phyloP scores from a whole-genome alignment of 2,113 vertebrate genomes.

The Phrynocephalus versicolor region DNA sequence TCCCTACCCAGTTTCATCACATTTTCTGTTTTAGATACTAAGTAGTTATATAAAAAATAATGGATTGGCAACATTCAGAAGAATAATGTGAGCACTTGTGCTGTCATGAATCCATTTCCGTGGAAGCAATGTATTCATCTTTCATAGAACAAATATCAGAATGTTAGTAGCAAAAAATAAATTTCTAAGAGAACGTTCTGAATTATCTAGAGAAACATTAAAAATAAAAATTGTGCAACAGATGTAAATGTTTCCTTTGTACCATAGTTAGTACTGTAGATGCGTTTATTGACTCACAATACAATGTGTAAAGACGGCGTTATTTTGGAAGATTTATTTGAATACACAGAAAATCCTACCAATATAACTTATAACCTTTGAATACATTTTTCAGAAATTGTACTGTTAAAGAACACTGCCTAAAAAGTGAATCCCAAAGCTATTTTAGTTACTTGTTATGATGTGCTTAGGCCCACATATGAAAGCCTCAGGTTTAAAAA shows the following conservation, averaged over 20 bases:
- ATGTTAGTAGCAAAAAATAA: not conserved
- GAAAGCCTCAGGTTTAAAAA: constrained; percentile 29
- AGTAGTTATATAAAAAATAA: not conserved
- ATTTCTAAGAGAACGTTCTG: constrained; percentile 20
- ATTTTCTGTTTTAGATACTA: not conserved
- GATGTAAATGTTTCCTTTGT: constrained; percentile 19
- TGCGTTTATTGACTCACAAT: not conserved
- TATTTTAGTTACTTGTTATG: not conserved
- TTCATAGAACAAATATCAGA: constrained; percentile 35
- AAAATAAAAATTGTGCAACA: not conserved
- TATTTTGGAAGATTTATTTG: constrained; percentile 40
- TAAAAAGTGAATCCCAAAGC: constrained; percentile 21
- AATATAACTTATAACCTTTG: constrained; percentile 36
- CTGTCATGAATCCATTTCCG: no score
- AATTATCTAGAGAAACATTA: constrained; percentile 15
- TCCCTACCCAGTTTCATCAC: not conserved
- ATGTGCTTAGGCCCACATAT: constrained; percentile 16
- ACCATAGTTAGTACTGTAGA: not conserved
- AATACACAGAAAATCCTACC: constrained; percentile 47
- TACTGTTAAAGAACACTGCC: constrained; percentile 46
- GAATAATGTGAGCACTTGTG: not conserved
- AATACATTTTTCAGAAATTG: constrained; percentile 48
- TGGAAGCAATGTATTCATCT: constrained; percentile 22
- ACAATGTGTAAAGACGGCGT: not conserved
- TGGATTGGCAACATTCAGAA: not conserved